These are phyloP conservation scores for Semotilus atromaculatus DNA, from an alignment of 2,797 vertebrate species.

Conservation along the genomic window DNA sequence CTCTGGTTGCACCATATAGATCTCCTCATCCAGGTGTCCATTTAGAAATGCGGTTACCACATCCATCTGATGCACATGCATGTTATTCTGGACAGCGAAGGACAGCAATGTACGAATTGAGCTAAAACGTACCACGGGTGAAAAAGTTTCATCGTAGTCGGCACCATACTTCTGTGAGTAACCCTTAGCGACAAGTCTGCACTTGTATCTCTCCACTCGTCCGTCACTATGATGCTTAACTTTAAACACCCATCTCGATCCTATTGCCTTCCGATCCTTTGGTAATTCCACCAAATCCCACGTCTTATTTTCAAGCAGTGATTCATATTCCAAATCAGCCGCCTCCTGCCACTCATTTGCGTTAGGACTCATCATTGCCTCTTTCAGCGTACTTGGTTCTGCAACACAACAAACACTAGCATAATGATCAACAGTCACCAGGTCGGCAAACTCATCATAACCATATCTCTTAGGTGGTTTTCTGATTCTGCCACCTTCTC, in stretches of 20 bases:
- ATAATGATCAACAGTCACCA: no score
- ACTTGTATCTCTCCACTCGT: conserved; percentile 60
- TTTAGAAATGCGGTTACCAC: conserved; percentile 59
- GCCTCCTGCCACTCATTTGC: no score
- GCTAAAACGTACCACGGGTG: conserved; percentile 33
- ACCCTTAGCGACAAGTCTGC: conserved; percentile 53
- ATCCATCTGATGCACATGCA: conserved; percentile 63
- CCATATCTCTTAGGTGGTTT: no score
- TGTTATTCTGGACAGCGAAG: conserved; percentile 57
- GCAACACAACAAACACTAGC: no score
- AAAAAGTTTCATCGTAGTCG: conserved; percentile 62
- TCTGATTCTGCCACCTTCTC: no score
- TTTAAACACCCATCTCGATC: conserved; percentile 65
- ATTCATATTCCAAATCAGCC: no score
- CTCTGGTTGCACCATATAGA: conserved; percentile 64
- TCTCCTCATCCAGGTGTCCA: conserved; percentile 60
- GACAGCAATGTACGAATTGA: conserved; percentile 52
- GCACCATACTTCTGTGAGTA: conserved; percentile 55
- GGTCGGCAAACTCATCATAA: no score
- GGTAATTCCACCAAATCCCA: conserved; percentile 40
- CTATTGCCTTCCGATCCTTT: conserved; percentile 45
- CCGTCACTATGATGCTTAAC: conserved; percentile 64
- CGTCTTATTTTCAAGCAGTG: no score
- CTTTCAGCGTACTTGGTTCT: no score
- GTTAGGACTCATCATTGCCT: no score